Base-by-base conservation (phyloP, 2,888 invertebrate species). In the Microplitis deprimator region DNA sequence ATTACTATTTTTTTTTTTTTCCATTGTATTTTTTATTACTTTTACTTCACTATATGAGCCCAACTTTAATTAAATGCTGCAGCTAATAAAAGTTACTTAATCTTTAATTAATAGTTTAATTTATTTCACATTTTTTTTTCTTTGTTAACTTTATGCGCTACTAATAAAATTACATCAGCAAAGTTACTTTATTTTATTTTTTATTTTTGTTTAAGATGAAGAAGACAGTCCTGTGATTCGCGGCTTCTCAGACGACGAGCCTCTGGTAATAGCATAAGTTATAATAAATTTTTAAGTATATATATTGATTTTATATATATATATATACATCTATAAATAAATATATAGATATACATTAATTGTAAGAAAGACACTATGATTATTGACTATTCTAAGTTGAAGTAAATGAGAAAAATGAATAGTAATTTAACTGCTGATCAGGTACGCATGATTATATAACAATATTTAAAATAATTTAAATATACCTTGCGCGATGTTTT, bases 171-270 rank as follows among this genome's bases (percentile, higher is more conserved):
- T 29, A 29, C 29, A 29, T 29, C 29, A 29, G 29, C 29, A 29
- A 29, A 29, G 13, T 50, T 10, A 50, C 41, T 7, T 40, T 79
- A 65, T 65, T 50, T 20, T 71, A 75, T 82, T 77, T 81, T 85
- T 85, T 86, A 84, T 87, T 79, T 90, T 50, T 50, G 50, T 50
- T 50, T 50, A 50, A 92, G 96, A 96, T 86, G 96, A 96, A 82
- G 96, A 96, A 86, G 96, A 96, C 86, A 94, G 95, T 84, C 97
- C 97, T 60, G 95, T 96, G 82, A 96, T 97, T 87, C 94, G 95
- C 88, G 96, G 97, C 40, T 97, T 97, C 90, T 96, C 97, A 0
- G 98, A 97, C 89, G 97, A 97, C 90, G 98, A 97, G 90, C 97
- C 97, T 76, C 92, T 98, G 83, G 97, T 98, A 84, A 95, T 97